A percentile compares a stretch with the other conserved stretches of the same genome.
These are phyloP conservation scores for Triplophysa dalaica DNA, from an alignment of 2,113 vertebrate genomes.

Conservation along the genomic window DNA sequence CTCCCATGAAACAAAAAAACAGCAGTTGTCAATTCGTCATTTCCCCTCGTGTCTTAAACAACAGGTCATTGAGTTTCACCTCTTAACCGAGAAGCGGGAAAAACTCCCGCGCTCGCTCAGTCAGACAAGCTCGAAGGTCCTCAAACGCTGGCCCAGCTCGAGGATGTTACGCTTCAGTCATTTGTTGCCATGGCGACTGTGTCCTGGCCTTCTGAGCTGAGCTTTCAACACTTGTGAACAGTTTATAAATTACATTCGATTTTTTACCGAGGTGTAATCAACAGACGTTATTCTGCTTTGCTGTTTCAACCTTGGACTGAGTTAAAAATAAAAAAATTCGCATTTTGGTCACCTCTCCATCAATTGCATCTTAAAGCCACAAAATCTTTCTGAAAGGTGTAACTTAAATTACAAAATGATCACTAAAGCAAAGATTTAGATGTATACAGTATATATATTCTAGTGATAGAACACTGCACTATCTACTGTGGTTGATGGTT, in stretches of 20 bases:
- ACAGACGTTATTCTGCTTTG: not conserved
- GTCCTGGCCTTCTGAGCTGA: constrained; percentile 57
- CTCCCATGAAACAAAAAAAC: not conserved
- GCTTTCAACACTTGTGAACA: constrained; percentile 58
- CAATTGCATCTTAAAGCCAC: not conserved
- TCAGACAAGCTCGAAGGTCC: not conserved
- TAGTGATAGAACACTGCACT: too few relatives aligned
- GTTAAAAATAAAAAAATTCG: not conserved
- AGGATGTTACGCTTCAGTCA: constrained; percentile 65
- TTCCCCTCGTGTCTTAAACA: not conserved
- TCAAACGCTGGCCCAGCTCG: constrained; percentile 53
- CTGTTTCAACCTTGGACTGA: not conserved
- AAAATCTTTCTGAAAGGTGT: not conserved
- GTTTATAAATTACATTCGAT: not conserved
- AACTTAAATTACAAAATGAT: too few relatives aligned
- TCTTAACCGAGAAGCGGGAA: constrained; percentile 10
- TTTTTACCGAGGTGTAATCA: constrained; percentile 6
- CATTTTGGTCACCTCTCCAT: not conserved
- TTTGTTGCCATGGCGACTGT: constrained; percentile 73
- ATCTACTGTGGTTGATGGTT: too few relatives aligned
- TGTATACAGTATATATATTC: too few relatives aligned
- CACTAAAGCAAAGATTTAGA: too few relatives aligned
- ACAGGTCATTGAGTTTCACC: constrained; percentile 3
- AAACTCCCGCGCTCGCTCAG: not conserved
- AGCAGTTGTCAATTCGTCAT: not conserved